Evolutionary conservation across 2,797 vertebrate species (phyloP).

Genomic region (Lagorchestes hirsutus): DNA sequence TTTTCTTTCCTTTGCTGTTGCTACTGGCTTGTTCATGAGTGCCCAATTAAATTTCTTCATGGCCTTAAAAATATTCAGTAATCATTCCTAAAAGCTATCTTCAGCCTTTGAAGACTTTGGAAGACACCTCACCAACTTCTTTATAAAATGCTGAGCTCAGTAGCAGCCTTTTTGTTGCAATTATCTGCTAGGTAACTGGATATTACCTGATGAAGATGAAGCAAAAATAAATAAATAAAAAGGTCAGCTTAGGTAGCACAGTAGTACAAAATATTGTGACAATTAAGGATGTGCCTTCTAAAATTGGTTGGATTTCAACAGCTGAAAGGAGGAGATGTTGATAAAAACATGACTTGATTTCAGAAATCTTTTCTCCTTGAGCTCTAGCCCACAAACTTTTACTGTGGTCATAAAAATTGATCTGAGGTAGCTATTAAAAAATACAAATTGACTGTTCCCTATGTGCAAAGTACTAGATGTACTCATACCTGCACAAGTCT

Average conservation of each 20-base stretch:
- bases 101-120: neutral
- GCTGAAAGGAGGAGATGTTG: neutral
- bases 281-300: slow-evolving; percentile 5
- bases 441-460: neutral
- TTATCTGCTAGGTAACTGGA: slow-evolving; percentile 15
- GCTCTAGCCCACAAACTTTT: neutral
- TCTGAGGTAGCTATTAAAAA: neutral
- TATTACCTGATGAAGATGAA: neutral
- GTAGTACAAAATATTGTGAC: neutral
- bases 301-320: slow-evolving; percentile 17
- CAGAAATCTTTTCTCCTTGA: neutral
- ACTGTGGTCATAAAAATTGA: neutral
- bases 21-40: neutral
- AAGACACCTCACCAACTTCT: neutral
- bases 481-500: neutral
- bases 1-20: slow-evolving; percentile 8
- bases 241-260: neutral
- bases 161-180: neutral
- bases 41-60: neutral
- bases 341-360: neutral
- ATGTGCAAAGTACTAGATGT: neutral
- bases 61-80: neutral
- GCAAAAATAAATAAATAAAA: neutral
- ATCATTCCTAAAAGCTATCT: neutral
- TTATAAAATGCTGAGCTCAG: neutral